Percentiles rank a stretch among this genome's conserved stretches.
Conservation (phyloP, 2,113 vertebrate genomes). For the Antechinus stuartii region DNA sequence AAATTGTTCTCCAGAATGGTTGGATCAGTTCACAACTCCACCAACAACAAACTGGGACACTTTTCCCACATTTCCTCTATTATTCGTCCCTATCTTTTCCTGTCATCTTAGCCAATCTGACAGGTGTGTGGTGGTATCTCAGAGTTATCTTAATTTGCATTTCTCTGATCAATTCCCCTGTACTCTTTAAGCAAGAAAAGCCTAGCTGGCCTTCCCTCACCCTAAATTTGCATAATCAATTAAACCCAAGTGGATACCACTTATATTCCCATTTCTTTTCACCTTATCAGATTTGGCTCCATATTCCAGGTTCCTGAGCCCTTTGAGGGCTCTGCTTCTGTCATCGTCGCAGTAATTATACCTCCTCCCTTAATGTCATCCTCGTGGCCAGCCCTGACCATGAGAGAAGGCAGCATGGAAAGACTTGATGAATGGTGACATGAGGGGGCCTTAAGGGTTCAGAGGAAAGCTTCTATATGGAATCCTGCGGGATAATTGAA, state of each 20-base stretch:
- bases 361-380: background rate
- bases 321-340: background rate
- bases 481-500: background rate
- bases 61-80: too few relatives aligned
- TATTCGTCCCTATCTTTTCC: too few relatives aligned
- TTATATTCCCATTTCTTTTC: background rate
- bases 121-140: too few relatives aligned
- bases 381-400: background rate
- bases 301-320: background rate
- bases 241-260: background rate
- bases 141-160: too few relatives aligned
- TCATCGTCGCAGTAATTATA: background rate
- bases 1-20: too few relatives aligned
- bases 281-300: background rate
- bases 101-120: too few relatives aligned
- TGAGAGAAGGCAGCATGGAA: too few relatives aligned
- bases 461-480: background rate
- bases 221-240: background rate
- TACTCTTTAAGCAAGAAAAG: background rate
- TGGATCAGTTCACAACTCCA: too few relatives aligned
- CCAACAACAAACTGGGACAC: too few relatives aligned
- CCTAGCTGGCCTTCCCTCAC: background rate
- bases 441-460: background rate
- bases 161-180: too few relatives aligned
- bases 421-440: background rate